Base-by-base conservation (phyloP, 2,888 invertebrate genomes). In the Archaeoteleia sp. region DNA sequence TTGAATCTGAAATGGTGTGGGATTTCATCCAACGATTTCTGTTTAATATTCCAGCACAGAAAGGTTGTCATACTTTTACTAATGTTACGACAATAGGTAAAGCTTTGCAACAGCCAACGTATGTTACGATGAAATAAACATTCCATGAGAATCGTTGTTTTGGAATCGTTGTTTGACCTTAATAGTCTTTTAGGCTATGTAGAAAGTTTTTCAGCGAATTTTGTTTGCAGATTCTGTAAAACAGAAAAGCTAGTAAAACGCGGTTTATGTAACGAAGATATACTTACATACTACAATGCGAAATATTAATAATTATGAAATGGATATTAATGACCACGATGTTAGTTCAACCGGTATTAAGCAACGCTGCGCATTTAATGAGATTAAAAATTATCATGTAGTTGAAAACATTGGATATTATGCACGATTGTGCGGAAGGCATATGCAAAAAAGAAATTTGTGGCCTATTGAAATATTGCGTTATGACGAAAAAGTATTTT, bases 351-450 rank as follows among this genome's bases (percentile, higher is more conserved):
- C 55, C 10, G 45, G 55, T n/a, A 12, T 45, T 1, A 45, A 29
- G 9, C 45, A 55, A 29, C 7, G 25, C 9, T 40, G 37, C n/a
- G 30, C 15, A 12, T 58, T 58, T 42, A 32, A 58, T 15, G 12
- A 48, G 2, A 49, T 58, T 14, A 15, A 49, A 9, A 6, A 42
- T 39, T 58, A 29, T 48, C 42, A 48, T 34, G 34, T 42, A 10
- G 14, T 20, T 39, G 25, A 23, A 10, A 58, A 58, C 30, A 3
- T 58, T 13, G 30, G 48, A 58, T 15, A 48, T 58, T 8, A 58
- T 58, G 58, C 58, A 58, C 10, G 58, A 58, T 14, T 14, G 48
- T 3, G 10, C 35, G 7, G 58, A 58, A 17, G 58, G 58, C 1
- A 35, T 42, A 3, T 58, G 48, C 15, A 40, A 58, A 14, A 12